phyloP scores from a whole-genome alignment of 1,140 invertebrate species.

The Rhyzopertha dominica region DNA sequence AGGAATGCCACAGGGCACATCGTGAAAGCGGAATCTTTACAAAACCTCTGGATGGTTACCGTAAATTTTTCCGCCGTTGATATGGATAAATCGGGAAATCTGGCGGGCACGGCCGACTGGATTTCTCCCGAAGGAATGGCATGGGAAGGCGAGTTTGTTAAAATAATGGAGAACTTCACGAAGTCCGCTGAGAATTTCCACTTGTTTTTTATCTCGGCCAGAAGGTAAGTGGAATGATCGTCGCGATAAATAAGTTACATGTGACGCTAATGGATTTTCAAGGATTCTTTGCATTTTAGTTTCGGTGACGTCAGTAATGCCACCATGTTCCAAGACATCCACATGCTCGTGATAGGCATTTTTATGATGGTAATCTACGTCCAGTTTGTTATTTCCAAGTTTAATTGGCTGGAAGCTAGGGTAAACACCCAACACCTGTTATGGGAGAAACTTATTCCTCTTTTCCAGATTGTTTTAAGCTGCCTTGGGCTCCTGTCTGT shows the following conservation, averaged over 20 bases:
- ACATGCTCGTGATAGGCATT: constrained; percentile 63
- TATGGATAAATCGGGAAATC: constrained; percentile 59
- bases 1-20: constrained; percentile 57
- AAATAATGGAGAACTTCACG: constrained; percentile 47
- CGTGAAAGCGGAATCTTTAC: constrained; percentile 56
- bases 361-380: constrained; percentile 70
- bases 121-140: constrained; percentile 56
- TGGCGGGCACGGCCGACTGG: constrained; percentile 68
- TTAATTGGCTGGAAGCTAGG: constrained; percentile 68
- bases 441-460: not conserved
- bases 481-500: constrained; percentile 65
- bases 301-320: constrained; percentile 66
- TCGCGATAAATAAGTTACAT: constrained; percentile 8
- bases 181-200: constrained; percentile 43
- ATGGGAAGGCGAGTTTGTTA: constrained; percentile 63
- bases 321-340: constrained; percentile 67
- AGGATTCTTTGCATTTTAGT: constrained; percentile 40
- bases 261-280: constrained; percentile 8
- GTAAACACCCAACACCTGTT: constrained; percentile 38
- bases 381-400: constrained; percentile 65
- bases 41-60: constrained; percentile 58
- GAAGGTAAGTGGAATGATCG: constrained; percentile 48
- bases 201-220: constrained; percentile 59
- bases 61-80: constrained; percentile 63
- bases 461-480: constrained; percentile 53